Evolutionary conservation across 92 coral and sea anemone species (phyloP).

Genomic region (Porites evermanni): DNA sequence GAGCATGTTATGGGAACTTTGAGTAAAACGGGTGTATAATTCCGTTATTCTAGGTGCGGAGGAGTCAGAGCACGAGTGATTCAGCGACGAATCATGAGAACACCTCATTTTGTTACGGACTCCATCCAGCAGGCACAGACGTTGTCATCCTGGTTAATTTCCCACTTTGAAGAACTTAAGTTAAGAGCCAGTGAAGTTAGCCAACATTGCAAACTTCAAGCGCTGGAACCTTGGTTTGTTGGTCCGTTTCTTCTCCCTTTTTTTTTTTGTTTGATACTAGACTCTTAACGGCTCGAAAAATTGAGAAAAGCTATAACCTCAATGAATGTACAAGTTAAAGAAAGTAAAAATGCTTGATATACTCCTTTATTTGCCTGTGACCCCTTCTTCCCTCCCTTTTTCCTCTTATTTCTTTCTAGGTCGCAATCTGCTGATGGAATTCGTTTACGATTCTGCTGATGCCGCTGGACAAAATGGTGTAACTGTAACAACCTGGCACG

Average conservation of each 20-base stretch:
- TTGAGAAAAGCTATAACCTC: not conserved
- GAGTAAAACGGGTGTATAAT: too few species aligned
- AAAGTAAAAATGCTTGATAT: not conserved
- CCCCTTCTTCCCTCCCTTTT: not conserved
- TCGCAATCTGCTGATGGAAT: conserved; percentile 44
- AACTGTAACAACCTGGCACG: conserved; percentile 52
- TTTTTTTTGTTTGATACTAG: not conserved
- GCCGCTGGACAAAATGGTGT: conserved; percentile 59
- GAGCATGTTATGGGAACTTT: too few species aligned
- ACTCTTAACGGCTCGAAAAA: not conserved
- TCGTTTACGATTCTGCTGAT: conserved; percentile 54
- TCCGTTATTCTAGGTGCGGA: conserved; percentile 13
- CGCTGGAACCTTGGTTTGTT: conserved; percentile 17
- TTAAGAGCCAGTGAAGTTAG: conserved; percentile 23
- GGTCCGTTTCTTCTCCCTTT: not conserved
- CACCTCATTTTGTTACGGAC: conserved; percentile 45
- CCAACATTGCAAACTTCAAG: conserved; percentile 17
- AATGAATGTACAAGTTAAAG: not conserved
- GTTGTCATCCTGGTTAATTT: conserved; percentile 28
- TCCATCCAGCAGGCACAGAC: conserved; percentile 39
- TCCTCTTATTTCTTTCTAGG: conserved; percentile 4
- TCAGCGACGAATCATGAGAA: conserved; percentile 33
- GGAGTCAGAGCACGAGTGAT: conserved; percentile 22
- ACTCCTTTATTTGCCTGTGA: too few species aligned
- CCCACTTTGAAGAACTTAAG: conserved; percentile 24